Evolutionary conservation across 2,888 invertebrate species (phyloP).

Genomic region (Drosophila ustulata): DNA sequence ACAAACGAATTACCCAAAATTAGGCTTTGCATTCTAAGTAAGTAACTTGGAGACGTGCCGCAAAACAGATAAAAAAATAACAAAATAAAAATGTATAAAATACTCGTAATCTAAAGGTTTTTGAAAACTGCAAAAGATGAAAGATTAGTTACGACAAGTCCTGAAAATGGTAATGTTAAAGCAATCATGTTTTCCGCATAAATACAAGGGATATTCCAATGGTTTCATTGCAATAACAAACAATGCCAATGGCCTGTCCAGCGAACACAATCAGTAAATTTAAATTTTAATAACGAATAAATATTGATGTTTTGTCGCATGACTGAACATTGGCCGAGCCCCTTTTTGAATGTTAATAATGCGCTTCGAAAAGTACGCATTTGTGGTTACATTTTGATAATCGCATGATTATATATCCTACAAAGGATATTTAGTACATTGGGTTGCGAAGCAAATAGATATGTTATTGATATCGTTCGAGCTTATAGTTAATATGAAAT

Average conservation of each 20-base stretch:
- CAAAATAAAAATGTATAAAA: background rate
- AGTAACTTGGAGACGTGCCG: background rate
- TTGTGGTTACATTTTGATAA: background rate
- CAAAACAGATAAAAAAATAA: background rate
- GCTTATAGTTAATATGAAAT: too few species aligned
- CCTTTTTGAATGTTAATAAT: background rate
- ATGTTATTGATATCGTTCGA: background rate
- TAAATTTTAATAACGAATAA: constrained; percentile 7
- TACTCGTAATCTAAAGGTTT: too few species aligned
- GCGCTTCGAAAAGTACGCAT: background rate
- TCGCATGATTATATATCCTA: background rate
- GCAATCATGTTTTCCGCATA: background rate
- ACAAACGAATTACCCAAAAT: background rate
- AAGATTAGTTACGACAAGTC: too few species aligned
- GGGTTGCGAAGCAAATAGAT: background rate
- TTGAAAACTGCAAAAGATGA: background rate
- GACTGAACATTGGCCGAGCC: constrained; percentile 1
- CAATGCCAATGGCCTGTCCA: background rate
- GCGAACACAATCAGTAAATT: constrained; percentile 9
- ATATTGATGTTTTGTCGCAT: constrained; percentile 12
- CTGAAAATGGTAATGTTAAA: background rate
- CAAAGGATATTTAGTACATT: background rate
- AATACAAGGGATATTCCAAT: background rate
- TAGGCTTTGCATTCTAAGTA: background rate
- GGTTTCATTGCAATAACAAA: background rate